Percentiles rank a stretch among this genome's conserved stretches.
Evolutionary conservation across 2,888 invertebrate species (phyloP).

Genomic region (Apoderus coryli): DNA sequence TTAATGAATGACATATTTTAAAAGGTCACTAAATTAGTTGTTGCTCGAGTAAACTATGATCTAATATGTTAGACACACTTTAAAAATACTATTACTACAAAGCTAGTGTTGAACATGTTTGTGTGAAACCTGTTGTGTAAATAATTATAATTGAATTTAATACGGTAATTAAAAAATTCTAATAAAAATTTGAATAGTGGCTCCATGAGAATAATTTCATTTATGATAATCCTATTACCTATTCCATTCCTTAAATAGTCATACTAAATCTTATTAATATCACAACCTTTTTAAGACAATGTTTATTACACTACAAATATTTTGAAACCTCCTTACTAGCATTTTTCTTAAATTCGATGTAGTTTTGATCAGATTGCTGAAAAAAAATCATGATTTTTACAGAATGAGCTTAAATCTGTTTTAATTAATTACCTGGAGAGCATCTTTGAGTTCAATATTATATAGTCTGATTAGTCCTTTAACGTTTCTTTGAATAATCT

Average conservation of each 20-base stretch:
- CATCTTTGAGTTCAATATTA: conserved; percentile 37
- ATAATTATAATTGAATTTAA: no score
- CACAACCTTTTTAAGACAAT: no score
- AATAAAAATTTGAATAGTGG: no score
- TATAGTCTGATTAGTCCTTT: conserved; percentile 35
- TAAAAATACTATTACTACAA: no score
- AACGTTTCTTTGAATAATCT: conserved; percentile 34
- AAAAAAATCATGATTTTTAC: conserved; percentile 15
- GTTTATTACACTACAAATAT: conserved; percentile 23
- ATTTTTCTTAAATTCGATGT: conserved; percentile 25
- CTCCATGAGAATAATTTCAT: background rate
- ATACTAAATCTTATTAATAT: no score
- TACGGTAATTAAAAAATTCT: no score
- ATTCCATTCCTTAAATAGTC: conserved; percentile 1
- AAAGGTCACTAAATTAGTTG: no score
- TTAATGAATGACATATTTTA: no score
- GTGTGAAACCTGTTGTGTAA: no score
- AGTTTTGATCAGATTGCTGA: conserved; percentile 26
- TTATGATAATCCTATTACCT: background rate
- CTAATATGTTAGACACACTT: no score
- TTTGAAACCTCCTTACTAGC: conserved; percentile 28
- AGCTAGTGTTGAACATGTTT: no score
- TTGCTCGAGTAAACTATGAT: no score
- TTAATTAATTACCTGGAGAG: conserved; percentile 32
- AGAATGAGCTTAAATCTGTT: background rate